These are phyloP conservation scores for Drosophila demipolita DNA, from an alignment of 2,888 invertebrate species.

Conservation along the genomic window DNA sequence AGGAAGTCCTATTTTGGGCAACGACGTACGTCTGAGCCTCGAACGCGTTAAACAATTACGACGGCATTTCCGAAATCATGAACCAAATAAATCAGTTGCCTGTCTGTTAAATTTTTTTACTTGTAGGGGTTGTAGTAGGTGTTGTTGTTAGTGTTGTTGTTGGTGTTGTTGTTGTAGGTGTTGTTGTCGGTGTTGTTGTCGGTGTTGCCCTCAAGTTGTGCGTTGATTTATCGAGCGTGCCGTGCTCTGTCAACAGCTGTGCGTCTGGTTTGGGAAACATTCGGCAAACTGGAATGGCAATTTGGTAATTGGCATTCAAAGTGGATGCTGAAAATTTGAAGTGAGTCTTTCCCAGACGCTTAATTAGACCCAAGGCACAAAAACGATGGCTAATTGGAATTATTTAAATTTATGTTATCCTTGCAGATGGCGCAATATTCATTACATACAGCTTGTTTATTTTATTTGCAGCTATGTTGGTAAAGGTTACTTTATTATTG, in stretches of 20 bases:
- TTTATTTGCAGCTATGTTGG: neutral
- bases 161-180: conserved; percentile 30
- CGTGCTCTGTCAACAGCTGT: conserved; percentile 52
- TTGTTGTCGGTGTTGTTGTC: conserved; percentile 28
- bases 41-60: conserved; percentile 65
- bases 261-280: conserved; percentile 38
- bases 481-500: neutral
- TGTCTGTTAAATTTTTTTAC: conserved; percentile 13
- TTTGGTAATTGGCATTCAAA: conserved; percentile 31
- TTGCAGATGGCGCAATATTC: neutral
- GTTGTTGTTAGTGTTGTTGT: conserved; percentile 13
- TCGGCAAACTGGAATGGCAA: conserved; percentile 14
- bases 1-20: conserved; percentile 29
- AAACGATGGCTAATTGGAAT: conserved; percentile 65
- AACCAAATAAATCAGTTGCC: conserved; percentile 60
- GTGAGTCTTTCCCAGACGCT: conserved; percentile 33
- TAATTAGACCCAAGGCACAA: conserved; percentile 48
- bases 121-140: conserved; percentile 26
- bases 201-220: conserved; percentile 28
- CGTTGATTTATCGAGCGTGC: conserved; percentile 65
- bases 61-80: conserved; percentile 54
- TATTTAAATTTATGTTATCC: conserved; percentile 13
- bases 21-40: conserved; percentile 11
- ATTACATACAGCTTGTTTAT: neutral
- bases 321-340: conserved; percentile 34